These are phyloP conservation scores for Dunckerocampus dactyliophorus DNA, from an alignment of 2,113 vertebrate species.

Conservation along the genomic window DNA sequence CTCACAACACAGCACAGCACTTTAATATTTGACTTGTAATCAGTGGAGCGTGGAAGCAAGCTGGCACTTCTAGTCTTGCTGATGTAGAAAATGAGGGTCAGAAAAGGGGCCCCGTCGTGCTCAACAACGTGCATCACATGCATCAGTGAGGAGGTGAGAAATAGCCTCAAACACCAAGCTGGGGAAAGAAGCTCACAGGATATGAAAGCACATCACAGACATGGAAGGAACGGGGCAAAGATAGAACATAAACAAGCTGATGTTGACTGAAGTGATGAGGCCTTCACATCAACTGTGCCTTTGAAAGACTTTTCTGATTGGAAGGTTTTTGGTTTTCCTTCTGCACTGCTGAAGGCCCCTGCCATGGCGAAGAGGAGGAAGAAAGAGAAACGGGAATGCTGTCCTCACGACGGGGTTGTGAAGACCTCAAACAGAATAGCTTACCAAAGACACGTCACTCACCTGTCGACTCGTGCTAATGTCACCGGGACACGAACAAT, in stretches of 20 bases:
- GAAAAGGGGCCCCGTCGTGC: constrained; percentile 24
- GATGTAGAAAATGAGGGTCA: constrained; percentile 58
- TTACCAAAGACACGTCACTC: constrained; percentile 55
- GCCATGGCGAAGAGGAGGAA: constrained; percentile 27
- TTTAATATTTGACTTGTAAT: constrained; percentile 76
- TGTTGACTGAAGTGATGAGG: constrained; percentile 35
- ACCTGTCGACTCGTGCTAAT: constrained; percentile 44
- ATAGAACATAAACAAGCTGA: constrained; percentile 27
- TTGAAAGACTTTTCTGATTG: constrained; percentile 56
- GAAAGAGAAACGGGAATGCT: constrained; percentile 46
- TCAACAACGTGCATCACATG: constrained; percentile 13
- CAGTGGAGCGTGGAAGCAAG: constrained; percentile 46
- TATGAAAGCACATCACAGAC: constrained; percentile 36
- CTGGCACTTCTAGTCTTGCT: constrained; percentile 43
- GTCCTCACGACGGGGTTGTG: constrained; percentile 51
- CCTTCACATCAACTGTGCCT: constrained; percentile 38
- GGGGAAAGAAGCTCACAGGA: constrained; percentile 23
- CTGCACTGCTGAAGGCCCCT: constrained; percentile 32
- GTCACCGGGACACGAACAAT: constrained; percentile 34
- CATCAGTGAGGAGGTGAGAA: constrained; percentile 21
- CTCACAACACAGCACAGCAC: constrained; percentile 65
- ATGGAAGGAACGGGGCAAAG: constrained; percentile 37
- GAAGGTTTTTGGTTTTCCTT: constrained; percentile 43
- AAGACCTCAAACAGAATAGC: constrained; percentile 68
- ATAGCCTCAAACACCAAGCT: constrained; percentile 20